These are phyloP conservation scores for Autographa gamma DNA, from an alignment of 2,888 invertebrate species.

Conservation along the genomic window DNA sequence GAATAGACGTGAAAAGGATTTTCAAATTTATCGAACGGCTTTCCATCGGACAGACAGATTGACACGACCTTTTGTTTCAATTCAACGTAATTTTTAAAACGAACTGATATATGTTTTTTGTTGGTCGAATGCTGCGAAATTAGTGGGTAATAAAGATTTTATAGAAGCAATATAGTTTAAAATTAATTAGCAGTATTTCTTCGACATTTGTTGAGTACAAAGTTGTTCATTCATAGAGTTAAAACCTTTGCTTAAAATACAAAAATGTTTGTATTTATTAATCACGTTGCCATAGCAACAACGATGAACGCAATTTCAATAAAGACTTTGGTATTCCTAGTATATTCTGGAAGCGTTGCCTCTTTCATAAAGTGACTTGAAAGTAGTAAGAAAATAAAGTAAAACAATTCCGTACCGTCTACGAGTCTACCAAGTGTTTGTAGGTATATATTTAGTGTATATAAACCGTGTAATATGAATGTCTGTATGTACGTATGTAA, in stretches of 20 bases:
- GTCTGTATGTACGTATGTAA: too few relatives aligned
- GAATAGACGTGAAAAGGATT: constrained; percentile 3
- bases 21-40: neutral
- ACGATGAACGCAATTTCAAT: neutral
- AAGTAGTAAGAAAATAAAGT: constrained; percentile 21
- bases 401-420: neutral
- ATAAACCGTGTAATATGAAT: too few relatives aligned
- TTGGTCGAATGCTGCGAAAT: neutral
- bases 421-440: neutral
- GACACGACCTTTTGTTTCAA: constrained; percentile 3
- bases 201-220: neutral
- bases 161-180: neutral
- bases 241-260: too few relatives aligned
- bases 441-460: neutral
- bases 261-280: neutral
- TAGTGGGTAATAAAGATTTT: neutral
- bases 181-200: neutral
- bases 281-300: neutral
- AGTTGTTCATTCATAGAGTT: neutral
- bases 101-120: neutral
- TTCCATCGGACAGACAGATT: neutral
- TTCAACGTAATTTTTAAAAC: neutral
- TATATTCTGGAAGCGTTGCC: constrained; percentile 17
- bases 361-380: constrained; percentile 34
- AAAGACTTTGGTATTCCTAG: constrained; percentile 26